phyloP scores from a whole-genome alignment of 92 coral and sea anemone genomes.

The Parazoanthus darwini region DNA sequence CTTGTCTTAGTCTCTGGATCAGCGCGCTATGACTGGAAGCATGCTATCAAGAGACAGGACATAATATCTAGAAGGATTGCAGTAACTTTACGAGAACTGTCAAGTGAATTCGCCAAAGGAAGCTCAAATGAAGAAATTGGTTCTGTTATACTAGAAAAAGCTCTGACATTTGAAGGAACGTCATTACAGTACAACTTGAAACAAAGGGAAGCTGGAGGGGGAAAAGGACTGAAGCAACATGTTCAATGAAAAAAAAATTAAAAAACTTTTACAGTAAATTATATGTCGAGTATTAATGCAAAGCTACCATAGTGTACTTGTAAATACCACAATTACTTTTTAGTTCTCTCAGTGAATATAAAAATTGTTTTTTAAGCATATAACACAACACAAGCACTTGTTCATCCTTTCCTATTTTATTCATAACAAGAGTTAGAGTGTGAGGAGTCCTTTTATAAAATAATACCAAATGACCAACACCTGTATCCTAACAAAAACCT shows the following conservation, averaged over 20 bases:
- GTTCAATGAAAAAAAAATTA: background rate
- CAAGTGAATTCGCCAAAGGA: slow-evolving; percentile 71
- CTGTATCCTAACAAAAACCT: too few relatives aligned
- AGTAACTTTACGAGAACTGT: slow-evolving; percentile 85
- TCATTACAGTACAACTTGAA: slow-evolving; percentile 67
- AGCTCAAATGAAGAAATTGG: slow-evolving; percentile 61
- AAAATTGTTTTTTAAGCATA: too few relatives aligned
- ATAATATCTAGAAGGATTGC: slow-evolving; percentile 84
- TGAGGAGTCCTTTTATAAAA: too few relatives aligned
- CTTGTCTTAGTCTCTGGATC: slow-evolving; percentile 75
- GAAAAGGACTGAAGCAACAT: background rate
- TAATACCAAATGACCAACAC: too few relatives aligned
- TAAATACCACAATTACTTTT: too few relatives aligned
- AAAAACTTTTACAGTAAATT: background rate
- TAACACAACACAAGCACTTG: too few relatives aligned
- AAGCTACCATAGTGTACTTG: too few relatives aligned
- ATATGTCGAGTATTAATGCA: too few relatives aligned
- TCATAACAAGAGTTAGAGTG: too few relatives aligned
- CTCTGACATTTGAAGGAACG: slow-evolving; percentile 76
- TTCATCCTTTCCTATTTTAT: too few relatives aligned
- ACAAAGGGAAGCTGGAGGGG: background rate
- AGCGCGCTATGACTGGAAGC: slow-evolving; percentile 89
- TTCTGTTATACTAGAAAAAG: slow-evolving; percentile 53
- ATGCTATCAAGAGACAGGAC: slow-evolving; percentile 81
- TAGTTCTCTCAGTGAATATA: too few relatives aligned